phyloP scores from a whole-genome alignment of 2,888 invertebrate genomes.

The Meiosimyza platycephala region DNA sequence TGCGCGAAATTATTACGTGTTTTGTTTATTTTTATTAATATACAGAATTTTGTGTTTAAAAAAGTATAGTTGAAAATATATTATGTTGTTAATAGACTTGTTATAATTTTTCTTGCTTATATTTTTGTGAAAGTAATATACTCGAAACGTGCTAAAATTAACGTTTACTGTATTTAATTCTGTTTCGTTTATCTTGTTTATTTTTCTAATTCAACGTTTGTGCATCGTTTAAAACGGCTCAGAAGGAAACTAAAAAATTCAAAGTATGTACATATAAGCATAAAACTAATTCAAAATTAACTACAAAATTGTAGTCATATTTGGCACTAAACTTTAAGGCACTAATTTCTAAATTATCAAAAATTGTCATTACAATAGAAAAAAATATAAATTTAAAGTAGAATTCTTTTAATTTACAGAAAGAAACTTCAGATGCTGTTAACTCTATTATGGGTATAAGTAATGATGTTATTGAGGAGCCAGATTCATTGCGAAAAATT shows the following conservation, averaged over 20 bases:
- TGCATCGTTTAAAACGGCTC: constrained; percentile 25
- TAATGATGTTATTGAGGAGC: constrained; percentile 46
- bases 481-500: constrained; percentile 42
- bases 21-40: no score
- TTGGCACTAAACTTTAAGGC: constrained; percentile 17
- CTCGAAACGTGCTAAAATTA: constrained; percentile 20
- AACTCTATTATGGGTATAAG: constrained; percentile 61
- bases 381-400: no score
- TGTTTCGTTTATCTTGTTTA: constrained; percentile 29
- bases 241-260: constrained; percentile 31
- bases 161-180: constrained; percentile 31
- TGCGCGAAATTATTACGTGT: no score
- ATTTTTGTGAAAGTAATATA: neutral
- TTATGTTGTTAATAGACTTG: no score
- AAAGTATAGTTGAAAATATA: no score
- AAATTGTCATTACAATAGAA: constrained; percentile 1
- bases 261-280: constrained; percentile 37
- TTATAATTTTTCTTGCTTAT: neutral
- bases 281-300: constrained; percentile 13
- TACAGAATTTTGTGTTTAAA: no score
- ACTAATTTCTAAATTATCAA: neutral
- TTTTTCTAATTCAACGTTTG: constrained; percentile 9
- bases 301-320: neutral
- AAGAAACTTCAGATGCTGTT: constrained; percentile 65
- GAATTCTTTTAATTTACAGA: constrained; percentile 50